These are phyloP conservation scores for Rhinophrynus dorsalis DNA, from an alignment of 2,797 vertebrate genomes.

Conservation along the genomic window DNA sequence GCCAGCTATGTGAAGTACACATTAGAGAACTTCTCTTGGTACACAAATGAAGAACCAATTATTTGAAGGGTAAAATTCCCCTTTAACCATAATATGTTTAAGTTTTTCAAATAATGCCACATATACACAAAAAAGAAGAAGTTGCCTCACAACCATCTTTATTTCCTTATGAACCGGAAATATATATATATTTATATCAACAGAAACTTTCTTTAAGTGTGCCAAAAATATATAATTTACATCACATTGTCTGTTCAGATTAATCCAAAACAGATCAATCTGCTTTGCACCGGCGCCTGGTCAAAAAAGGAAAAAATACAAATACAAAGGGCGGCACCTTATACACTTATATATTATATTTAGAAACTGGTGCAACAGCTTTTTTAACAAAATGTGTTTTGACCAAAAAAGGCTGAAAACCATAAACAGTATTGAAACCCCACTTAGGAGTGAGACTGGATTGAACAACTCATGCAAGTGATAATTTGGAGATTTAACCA, in stretches of 20 bases:
- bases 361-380: background rate
- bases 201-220: conserved; percentile 25
- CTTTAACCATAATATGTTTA: no score
- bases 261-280: background rate
- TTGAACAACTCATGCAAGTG: no score
- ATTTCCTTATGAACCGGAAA: conserved; percentile 40
- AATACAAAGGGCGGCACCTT: background rate
- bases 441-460: no score
- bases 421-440: no score
- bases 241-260: conserved; percentile 8
- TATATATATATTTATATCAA: conserved; percentile 6
- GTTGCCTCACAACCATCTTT: conserved; percentile 29
- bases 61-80: no score
- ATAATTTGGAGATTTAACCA: no score
- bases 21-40: no score
- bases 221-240: conserved; percentile 42
- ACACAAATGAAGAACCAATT: no score
- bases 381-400: conserved; percentile 4
- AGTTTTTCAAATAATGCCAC: no score
- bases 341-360: background rate
- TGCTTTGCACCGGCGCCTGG: background rate
- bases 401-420: background rate
- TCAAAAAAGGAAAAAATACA: background rate
- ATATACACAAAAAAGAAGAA: background rate
- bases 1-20: no score